Percentiles rank a stretch among this genome's conserved stretches.
Evolutionary conservation across 1,140 invertebrate species (phyloP).

Genomic region (Drosophila ercepeae): DNA sequence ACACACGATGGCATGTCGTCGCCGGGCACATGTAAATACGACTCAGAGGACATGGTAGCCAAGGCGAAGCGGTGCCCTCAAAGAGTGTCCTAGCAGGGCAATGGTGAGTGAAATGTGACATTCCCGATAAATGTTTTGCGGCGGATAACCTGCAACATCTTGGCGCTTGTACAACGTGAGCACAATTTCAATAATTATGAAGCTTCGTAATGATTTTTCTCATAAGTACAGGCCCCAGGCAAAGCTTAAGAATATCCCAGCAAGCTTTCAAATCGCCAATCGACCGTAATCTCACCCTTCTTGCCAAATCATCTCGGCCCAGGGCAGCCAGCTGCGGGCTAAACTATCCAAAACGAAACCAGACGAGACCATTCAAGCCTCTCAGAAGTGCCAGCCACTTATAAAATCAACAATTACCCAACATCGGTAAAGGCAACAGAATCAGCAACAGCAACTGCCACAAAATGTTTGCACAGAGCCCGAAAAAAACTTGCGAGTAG

Average conservation of each 20-base stretch:
- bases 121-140: slow-evolving; percentile 38
- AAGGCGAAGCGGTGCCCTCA: slow-evolving; percentile 32
- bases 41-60: slow-evolving; percentile 16
- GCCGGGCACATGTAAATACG: slow-evolving; percentile 48
- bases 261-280: neutral
- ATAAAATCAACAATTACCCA: slow-evolving; percentile 69
- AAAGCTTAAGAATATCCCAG: neutral
- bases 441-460: slow-evolving; percentile 14
- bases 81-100: slow-evolving; percentile 48
- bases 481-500: slow-evolving; percentile 13
- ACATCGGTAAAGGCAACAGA: slow-evolving; percentile 26
- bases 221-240: slow-evolving; percentile 21
- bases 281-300: slow-evolving; percentile 11
- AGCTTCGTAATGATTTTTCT: slow-evolving; percentile 26
- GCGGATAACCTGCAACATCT: slow-evolving; percentile 30
- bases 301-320: neutral
- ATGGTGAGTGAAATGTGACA: slow-evolving; percentile 43
- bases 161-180: slow-evolving; percentile 15
- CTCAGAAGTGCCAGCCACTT: slow-evolving; percentile 50
- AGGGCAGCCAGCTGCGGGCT: slow-evolving; percentile 28
- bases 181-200: slow-evolving; percentile 21
- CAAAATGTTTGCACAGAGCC: slow-evolving; percentile 55
- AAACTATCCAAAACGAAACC: slow-evolving; percentile 32
- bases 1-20: slow-evolving; percentile 55
- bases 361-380: slow-evolving; percentile 35